Percentiles rank a stretch among this genome's conserved stretches.
These are phyloP conservation scores for Sphaerophoria taeniata DNA, from an alignment of 2,888 invertebrate genomes.

Conservation along the genomic window DNA sequence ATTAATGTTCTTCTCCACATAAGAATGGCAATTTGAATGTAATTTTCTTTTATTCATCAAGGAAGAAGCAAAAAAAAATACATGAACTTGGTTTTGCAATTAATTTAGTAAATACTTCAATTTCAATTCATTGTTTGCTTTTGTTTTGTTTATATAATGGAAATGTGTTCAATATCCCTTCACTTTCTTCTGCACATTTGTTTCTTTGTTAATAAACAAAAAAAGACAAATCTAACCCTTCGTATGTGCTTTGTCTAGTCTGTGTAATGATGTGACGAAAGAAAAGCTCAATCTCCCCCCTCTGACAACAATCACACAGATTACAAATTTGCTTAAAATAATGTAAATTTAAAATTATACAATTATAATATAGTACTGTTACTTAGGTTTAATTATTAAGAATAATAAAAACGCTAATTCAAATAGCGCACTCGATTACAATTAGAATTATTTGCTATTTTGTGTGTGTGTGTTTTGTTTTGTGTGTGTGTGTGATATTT, in stretches of 20 bases:
- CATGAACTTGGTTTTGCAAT: background rate
- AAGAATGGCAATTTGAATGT: constrained; percentile 71
- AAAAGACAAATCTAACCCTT: background rate
- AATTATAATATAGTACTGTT: constrained; percentile 59
- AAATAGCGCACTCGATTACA: constrained; percentile 61
- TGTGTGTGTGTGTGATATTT: background rate
- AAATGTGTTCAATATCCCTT: constrained; percentile 27
- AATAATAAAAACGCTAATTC: constrained; percentile 61
- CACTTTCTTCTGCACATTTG: background rate
- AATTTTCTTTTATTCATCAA: constrained; percentile 9
- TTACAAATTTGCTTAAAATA: constrained; percentile 57
- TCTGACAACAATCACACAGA: constrained; percentile 39
- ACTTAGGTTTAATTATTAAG: constrained; percentile 56
- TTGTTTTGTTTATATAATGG: constrained; percentile 35
- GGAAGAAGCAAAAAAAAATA: background rate
- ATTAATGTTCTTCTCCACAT: constrained; percentile 51
- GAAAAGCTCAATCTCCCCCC: constrained; percentile 18
- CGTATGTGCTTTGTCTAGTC: background rate
- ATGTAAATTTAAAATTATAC: constrained; percentile 60
- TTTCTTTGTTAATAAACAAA: background rate
- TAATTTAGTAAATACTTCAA: constrained; percentile 33
- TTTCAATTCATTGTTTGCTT: background rate
- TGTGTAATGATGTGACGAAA: background rate
- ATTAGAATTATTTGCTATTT: constrained; percentile 72
- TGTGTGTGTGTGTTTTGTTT: constrained; percentile 48